Percentiles rank a stretch among this genome's conserved stretches.
Evolutionary conservation across 2,888 invertebrate species (phyloP).

Genomic region (Trachelus tabidus): DNA sequence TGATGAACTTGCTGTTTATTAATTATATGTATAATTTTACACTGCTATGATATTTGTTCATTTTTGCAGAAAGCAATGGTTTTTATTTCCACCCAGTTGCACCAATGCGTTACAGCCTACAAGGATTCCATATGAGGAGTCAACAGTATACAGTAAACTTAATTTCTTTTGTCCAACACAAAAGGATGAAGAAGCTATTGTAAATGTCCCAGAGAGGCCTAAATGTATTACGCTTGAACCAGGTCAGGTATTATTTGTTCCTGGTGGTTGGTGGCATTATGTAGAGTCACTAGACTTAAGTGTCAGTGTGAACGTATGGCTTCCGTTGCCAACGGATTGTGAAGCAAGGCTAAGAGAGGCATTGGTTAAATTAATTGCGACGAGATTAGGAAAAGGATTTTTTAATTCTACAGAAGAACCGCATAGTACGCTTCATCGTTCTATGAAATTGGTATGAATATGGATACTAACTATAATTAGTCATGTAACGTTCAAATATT

Average conservation of each 20-base stretch:
- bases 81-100: constrained; percentile 86
- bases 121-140: constrained; percentile 95
- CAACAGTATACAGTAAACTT: constrained; percentile 88
- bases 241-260: constrained; percentile 90
- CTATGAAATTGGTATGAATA: constrained; percentile 47
- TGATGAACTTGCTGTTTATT: constrained; percentile 57
- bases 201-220: constrained; percentile 63
- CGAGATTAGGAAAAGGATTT: constrained; percentile 45
- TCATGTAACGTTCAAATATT: neutral
- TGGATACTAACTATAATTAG: neutral
- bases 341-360: constrained; percentile 56
- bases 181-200: constrained; percentile 68
- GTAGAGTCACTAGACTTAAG: constrained; percentile 76
- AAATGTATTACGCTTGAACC: constrained; percentile 77
- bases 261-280: constrained; percentile 97
- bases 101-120: constrained; percentile 77
- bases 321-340: constrained; percentile 74
- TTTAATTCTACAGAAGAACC: constrained; percentile 32
- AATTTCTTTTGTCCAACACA: constrained; percentile 80
- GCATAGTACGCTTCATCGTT: constrained; percentile 34
- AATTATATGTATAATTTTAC: constrained; percentile 10
- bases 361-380: constrained; percentile 54
- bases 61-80: constrained; percentile 84
- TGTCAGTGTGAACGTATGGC: constrained; percentile 78
- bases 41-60: constrained; percentile 21